Percentiles rank a stretch among this genome's conserved stretches.
Evolutionary conservation across 92 coral and sea anemone genomes (phyloP).

Genomic region (Porites lobata): DNA sequence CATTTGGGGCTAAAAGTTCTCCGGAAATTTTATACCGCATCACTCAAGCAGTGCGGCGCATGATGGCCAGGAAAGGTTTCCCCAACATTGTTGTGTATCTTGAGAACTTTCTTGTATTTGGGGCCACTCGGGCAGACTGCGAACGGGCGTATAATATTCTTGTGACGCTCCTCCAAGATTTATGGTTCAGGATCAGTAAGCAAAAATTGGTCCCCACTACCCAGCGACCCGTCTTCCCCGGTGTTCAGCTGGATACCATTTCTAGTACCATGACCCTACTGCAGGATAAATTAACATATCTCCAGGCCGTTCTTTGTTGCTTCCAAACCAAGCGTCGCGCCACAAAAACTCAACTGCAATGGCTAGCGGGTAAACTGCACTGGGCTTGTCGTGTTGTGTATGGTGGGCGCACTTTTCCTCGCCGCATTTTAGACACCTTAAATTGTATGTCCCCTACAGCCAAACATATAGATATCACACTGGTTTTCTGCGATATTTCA

Average conservation of each 20-base stretch:
- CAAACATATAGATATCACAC: not conserved
- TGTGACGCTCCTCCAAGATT: not conserved
- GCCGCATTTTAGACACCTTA: not conserved
- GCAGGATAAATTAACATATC: not conserved
- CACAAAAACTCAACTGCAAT: not conserved
- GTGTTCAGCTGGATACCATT: not conserved
- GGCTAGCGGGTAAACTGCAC: not conserved
- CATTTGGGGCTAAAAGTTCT: constrained; percentile 23
- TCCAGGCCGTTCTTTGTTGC: not conserved
- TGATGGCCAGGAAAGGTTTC: not conserved
- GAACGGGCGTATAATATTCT: not conserved
- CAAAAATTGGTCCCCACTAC: constrained; percentile 4
- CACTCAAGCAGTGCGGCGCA: not conserved
- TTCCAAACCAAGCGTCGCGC: not conserved
- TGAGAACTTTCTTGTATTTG: too few species aligned
- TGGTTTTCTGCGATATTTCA: not conserved
- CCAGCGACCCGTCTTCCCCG: not conserved
- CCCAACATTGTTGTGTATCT: not conserved
- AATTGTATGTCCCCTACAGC: not conserved
- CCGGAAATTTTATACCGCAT: constrained; percentile 35
- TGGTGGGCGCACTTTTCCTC: not conserved
- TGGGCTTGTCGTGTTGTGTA: not conserved
- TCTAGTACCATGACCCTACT: not conserved
- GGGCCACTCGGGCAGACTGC: not conserved
- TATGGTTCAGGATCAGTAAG: constrained; percentile 22